Percentiles rank a stretch among this genome's conserved stretches.
These are phyloP conservation scores for Papilio machaon DNA, from an alignment of 1,140 invertebrate species.

Conservation along the genomic window DNA sequence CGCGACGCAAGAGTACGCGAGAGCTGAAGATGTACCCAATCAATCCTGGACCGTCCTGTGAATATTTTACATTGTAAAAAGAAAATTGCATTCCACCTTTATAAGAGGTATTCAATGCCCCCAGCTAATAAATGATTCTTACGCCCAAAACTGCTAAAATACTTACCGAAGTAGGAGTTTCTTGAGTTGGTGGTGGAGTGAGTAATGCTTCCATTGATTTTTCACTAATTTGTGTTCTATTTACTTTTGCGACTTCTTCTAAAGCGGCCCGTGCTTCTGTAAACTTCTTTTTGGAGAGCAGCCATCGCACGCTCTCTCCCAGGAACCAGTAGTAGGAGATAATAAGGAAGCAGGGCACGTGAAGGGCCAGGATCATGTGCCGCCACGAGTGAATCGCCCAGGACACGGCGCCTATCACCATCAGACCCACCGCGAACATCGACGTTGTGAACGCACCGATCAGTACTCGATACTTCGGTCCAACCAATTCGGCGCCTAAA, in stretches of 20 bases:
- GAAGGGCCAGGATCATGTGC: slow-evolving; percentile 85
- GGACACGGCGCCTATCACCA: slow-evolving; percentile 85
- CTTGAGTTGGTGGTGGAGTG: slow-evolving; percentile 48
- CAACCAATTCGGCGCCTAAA: slow-evolving; percentile 89
- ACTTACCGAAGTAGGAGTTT: neutral
- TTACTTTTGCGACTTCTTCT: slow-evolving; percentile 85
- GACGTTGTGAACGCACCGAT: slow-evolving; percentile 86
- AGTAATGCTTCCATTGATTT: slow-evolving; percentile 80
- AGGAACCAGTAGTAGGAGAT: slow-evolving; percentile 84
- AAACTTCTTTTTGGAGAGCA: slow-evolving; percentile 86
- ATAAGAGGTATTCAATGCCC: neutral
- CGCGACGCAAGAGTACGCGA: slow-evolving; percentile 83
- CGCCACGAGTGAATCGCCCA: slow-evolving; percentile 88
- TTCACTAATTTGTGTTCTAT: slow-evolving; percentile 84
- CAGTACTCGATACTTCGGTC: slow-evolving; percentile 87
- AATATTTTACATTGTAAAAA: neutral
- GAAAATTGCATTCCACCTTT: neutral
- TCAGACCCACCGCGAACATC: slow-evolving; percentile 88
- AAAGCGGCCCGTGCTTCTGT: slow-evolving; percentile 85
- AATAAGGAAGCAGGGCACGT: slow-evolving; percentile 86
- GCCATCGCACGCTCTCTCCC: slow-evolving; percentile 88
- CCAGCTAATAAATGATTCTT: neutral
- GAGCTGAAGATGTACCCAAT: slow-evolving; percentile 82
- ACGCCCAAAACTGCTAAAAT: neutral
- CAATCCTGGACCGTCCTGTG: slow-evolving; percentile 59